A percentile compares a stretch with the other conserved stretches of the same genome.
These are phyloP conservation scores for Alauda arvensis DNA, from an alignment of 2,797 vertebrate genomes.

Conservation along the genomic window DNA sequence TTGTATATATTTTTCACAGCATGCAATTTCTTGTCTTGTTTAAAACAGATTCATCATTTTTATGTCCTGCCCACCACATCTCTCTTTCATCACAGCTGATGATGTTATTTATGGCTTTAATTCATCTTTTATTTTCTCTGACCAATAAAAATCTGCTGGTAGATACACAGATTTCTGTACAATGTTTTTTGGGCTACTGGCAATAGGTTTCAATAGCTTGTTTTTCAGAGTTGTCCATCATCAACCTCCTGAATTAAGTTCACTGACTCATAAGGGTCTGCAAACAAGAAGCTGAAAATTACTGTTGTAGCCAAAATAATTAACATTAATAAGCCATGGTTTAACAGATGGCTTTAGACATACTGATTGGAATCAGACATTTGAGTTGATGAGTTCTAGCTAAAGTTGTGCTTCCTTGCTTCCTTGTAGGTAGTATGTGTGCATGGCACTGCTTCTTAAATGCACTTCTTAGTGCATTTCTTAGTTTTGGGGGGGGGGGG, in stretches of 20 bases:
- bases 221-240: not conserved
- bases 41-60: slow-evolving; percentile 32
- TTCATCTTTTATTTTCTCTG: slow-evolving; percentile 4
- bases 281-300: slow-evolving; percentile 14
- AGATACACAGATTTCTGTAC: not conserved
- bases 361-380: slow-evolving; percentile 24
- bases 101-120: slow-evolving; percentile 45
- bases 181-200: not conserved
- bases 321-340: slow-evolving; percentile 22
- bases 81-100: slow-evolving; percentile 6
- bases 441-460: not conserved
- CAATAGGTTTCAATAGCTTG: not conserved
- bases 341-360: slow-evolving; percentile 44
- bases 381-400: slow-evolving; percentile 32
- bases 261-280: not conserved
- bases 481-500: not conserved
- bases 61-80: not conserved
- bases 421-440: slow-evolving; percentile 7
- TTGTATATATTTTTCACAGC: slow-evolving; percentile 43
- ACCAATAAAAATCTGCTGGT: slow-evolving; percentile 27
- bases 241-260: slow-evolving; percentile 16
- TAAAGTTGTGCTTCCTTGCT: slow-evolving; percentile 15
- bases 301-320: slow-evolving; percentile 33
- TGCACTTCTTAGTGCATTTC: not conserved
- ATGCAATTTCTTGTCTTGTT: slow-evolving; percentile 28